phyloP scores from a whole-genome alignment of 2,888 invertebrate genomes.

The Endotricha flammealis region DNA sequence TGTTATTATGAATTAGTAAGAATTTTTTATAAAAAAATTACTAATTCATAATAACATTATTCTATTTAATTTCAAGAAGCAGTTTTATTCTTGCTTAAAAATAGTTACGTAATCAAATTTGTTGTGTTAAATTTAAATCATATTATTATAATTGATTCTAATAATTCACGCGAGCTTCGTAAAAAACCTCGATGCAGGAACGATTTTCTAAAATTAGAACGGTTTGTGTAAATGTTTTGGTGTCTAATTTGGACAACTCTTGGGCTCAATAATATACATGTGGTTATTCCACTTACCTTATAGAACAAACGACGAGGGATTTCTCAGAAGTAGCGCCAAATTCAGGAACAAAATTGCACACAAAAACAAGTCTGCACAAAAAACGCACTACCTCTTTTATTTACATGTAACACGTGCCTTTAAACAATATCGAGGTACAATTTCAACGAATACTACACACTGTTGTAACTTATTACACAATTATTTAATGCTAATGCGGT shows the following conservation, averaged over 20 bases:
- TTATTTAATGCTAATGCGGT: slow-evolving; percentile 33
- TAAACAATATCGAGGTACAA: slow-evolving; percentile 14
- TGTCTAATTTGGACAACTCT: background rate
- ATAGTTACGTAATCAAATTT: too few species aligned
- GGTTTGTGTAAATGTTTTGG: background rate
- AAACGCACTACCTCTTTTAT: slow-evolving; percentile 38
- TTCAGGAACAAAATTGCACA: slow-evolving; percentile 40
- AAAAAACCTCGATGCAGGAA: background rate
- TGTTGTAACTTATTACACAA: slow-evolving; percentile 33
- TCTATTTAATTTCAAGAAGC: too few species aligned
- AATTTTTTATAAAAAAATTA: too few species aligned
- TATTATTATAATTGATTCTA: too few species aligned
- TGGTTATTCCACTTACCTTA: slow-evolving; percentile 44
- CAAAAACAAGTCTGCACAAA: slow-evolving; percentile 49
- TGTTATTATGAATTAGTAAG: too few species aligned
- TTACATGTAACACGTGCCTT: slow-evolving; percentile 19
- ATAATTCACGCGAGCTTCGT: too few species aligned
- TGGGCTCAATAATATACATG: background rate
- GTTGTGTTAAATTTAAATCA: too few species aligned
- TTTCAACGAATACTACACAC: slow-evolving; percentile 16
- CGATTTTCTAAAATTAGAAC: slow-evolving; percentile 48
- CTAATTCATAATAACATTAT: too few species aligned
- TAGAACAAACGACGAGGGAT: slow-evolving; percentile 30
- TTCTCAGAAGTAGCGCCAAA: slow-evolving; percentile 41
- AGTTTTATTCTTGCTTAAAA: too few species aligned